Evolutionary conservation across 2,797 vertebrate genomes (phyloP), one percentile per base, ranked within the genome.

Genomic region (Selene dorsalis): DNA sequence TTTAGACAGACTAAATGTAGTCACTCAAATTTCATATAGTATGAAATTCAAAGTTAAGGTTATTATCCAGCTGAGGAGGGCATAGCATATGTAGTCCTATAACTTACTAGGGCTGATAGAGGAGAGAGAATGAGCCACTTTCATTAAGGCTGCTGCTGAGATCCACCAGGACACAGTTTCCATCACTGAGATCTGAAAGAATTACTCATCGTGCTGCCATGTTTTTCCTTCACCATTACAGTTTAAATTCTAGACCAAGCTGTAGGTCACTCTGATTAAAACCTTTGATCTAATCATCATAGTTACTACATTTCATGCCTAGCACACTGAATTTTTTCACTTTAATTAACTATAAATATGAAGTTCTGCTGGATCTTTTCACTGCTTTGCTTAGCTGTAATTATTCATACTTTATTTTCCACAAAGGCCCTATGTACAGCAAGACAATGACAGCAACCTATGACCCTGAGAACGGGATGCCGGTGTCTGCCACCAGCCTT

Each of bases 391-490:
- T 11, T 7, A 8, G 47, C 53, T 67, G 52, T n/a, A 77, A 75
- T 59, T 3, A 39, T 32, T 14, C 10, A 16, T 65, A 10, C n/a
- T 10, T 28, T n/a, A 6, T 79, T 72, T 43, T 58, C 47, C 39
- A 56, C 14, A 30, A 91, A 81, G 96, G 94, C 60, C 86, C 96
- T 24, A 94, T 96, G 69, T 98, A 97, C 76, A 99, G 97, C 84
- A 99, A 96, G 92, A 98, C 97, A 41, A 97, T 98, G 97, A 97
- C 95, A 7, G 96, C 97, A 3, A 91, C 84, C 39, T 99, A 98
- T 5, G 96, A 99, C 90, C 97, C 97, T 0, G 64, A 95, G 82
- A 99, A 93, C 0, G 97, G 98, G 52, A 96, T 95, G 4, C 97
- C 96, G 0, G 92, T 93, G 2, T 95, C 96, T 3, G 95, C 97